Base-by-base conservation (phyloP, 1,140 invertebrate genomes). In the Agrilus planipennis region DNA sequence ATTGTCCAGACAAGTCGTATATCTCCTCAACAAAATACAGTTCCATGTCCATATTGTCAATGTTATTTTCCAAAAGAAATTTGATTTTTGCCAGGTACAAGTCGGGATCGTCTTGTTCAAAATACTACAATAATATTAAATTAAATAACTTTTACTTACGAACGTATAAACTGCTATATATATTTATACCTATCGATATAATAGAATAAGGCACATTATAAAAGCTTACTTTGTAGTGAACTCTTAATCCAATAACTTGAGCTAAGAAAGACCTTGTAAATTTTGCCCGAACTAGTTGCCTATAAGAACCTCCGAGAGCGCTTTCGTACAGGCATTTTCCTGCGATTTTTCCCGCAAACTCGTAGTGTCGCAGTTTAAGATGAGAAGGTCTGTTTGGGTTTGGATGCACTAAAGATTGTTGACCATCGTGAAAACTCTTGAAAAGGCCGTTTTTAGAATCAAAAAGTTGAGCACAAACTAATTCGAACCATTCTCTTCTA, bases 81-180 rank as follows among this genome's bases (percentile, higher is more conserved):
- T 89, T 89, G 11, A 95, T 80, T 69, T 94, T 94, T 10, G 81
- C 81, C 36, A 90, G 67, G 61, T 90, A 94, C 17, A 94, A 65
- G 61, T 93, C 89, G 0, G 90, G 90, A 65, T 94, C 90, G 58
- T 95, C 90, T 67, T 90, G 88, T 57, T 93, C 89, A 66, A 95
- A 95, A 65, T 94, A 91, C 80, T 86, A 36, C 12, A 40, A 30
- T 25, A 40, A 22, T 14, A n/a, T n/a, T n/a, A n/a, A n/a, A n/a
- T n/a, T 6, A 36, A 39, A n/a, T 18, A 40, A 4, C 1, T n/a
- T n/a, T n/a, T n/a, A n/a, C n/a, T n/a, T n/a, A n/a, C 10, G 17
- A 17, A 27, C 14, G 7, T 29, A 15, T 20, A 16, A 3, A 15
- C 14, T 28, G 11, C 14, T 40, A 17, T 12, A 29, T 25, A 18